A percentile compares a stretch with the other conserved stretches of the same genome.
Evolutionary conservation across 2,113 vertebrate species (phyloP).

Genomic region (Cygnus buccinator): DNA sequence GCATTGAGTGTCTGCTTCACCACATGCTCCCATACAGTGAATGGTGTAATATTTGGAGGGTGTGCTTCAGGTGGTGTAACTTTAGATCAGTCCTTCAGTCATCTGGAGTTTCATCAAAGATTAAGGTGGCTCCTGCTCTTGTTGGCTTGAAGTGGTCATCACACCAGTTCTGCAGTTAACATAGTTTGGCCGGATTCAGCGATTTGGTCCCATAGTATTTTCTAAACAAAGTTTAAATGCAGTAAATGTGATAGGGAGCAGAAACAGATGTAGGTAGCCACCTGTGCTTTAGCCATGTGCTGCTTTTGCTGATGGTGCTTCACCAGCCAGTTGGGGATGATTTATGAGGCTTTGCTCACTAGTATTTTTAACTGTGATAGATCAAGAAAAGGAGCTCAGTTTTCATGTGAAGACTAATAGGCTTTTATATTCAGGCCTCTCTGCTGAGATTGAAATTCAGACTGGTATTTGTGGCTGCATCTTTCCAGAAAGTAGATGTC

Average conservation of each 20-base stretch:
- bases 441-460: not conserved
- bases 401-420: not conserved
- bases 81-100: not conserved
- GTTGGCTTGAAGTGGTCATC: not conserved
- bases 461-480: not conserved
- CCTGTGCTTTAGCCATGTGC: not conserved
- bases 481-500: not conserved
- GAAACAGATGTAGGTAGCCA: not conserved
- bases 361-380: not conserved
- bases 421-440: not conserved
- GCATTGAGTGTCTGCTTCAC: not conserved
- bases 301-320: not conserved
- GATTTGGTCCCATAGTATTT: not conserved
- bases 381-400: not conserved
- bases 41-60: not conserved
- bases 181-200: not conserved
- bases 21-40: not conserved
- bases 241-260: not conserved
- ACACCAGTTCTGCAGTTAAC: not conserved
- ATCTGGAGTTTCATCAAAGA: not conserved
- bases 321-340: not conserved
- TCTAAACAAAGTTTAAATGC: not conserved
- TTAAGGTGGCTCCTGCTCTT: not conserved
- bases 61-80: not conserved
- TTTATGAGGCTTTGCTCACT: not conserved